These are phyloP conservation scores for Leptopilina myrica DNA, from an alignment of 2,888 invertebrate genomes.

Conservation along the genomic window DNA sequence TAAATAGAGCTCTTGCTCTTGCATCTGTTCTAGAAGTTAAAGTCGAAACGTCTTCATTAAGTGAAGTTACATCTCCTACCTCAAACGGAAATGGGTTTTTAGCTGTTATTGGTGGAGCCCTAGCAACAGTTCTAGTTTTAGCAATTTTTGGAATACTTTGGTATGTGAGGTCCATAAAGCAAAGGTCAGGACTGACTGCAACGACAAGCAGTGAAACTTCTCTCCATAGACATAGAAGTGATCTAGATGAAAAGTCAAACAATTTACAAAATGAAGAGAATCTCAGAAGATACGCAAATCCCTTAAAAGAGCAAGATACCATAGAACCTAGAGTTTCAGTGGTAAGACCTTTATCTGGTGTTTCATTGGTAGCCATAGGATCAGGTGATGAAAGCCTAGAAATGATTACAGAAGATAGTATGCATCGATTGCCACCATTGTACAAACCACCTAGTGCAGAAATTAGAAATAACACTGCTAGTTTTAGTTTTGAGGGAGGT, in stretches of 20 bases:
- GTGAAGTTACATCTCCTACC: constrained; percentile 62
- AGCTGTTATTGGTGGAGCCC: constrained; percentile 69
- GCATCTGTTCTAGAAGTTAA: constrained; percentile 87
- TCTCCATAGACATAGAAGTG: constrained; percentile 82
- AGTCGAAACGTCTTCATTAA: constrained; percentile 84
- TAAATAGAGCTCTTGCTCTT: constrained; percentile 81
- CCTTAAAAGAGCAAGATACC: constrained; percentile 82
- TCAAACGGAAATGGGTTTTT: constrained; percentile 66
- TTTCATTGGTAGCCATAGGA: constrained; percentile 76
- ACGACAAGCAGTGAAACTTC: constrained; percentile 74
- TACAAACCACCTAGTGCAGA: constrained; percentile 92
- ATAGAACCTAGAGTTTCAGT: constrained; percentile 79
- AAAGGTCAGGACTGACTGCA: constrained; percentile 71
- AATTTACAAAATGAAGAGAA: constrained; percentile 95
- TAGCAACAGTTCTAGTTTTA: constrained; percentile 68
- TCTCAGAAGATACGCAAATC: constrained; percentile 88
- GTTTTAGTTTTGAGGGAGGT: constrained; percentile 75
- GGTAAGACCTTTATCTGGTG: constrained; percentile 76
- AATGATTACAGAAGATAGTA: constrained; percentile 80
- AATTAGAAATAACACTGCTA: constrained; percentile 89
- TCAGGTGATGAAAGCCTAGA: constrained; percentile 81
- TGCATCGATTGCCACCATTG: constrained; percentile 79
- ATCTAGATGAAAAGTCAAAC: constrained; percentile 88
- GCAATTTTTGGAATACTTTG: constrained; percentile 70
- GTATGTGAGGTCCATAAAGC: constrained; percentile 66